Evolutionary conservation across 2,888 invertebrate species (phyloP), one percentile per base, ranked within the genome.

Genomic region (Clusia tigrina): DNA sequence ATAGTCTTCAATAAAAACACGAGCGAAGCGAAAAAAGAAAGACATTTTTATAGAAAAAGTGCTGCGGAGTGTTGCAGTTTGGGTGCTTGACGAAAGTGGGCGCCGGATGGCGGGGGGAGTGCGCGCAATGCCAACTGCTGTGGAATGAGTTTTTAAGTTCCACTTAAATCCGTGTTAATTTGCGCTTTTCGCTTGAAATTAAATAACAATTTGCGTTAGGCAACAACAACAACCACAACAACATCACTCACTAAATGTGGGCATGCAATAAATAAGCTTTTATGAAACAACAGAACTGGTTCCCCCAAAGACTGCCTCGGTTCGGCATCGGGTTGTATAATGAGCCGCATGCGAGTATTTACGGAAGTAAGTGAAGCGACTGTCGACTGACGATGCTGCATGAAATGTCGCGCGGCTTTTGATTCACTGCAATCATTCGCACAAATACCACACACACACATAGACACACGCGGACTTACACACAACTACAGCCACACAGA

Each of bases 291-390:
- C 9, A 42, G n/a, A 48, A 48, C 48, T 48, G 5, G 48, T 48
- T n/a, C n/a, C n/a, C n/a, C n/a, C n/a, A n/a, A n/a, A n/a, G n/a
- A n/a, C n/a, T n/a, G n/a, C n/a, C n/a, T n/a, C n/a, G n/a, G n/a
- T 48, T 48, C 48, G 15, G 15, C 18, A 48, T 48, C 3, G 3
- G 3, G n/a, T 42, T 42, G 10, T 15, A 20, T 48, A n/a, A n/a
- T n/a, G n/a, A n/a, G n/a, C 48, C 5, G 20, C 2, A 20, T 22
- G 18, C 18, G 20, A 5, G 3, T 48, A 48, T 48, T 48, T 48
- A 48, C 48, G 48, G 48, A 48, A 48, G 48, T 48, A 48, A 48
- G 2, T 48, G 48, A 48, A 48, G 48, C 20, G 22, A 48, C 32
- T 42, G 42, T n/a, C 42, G n/a, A 3, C 5, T 48, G 20, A 5